Conservation (phyloP, 2,797 vertebrate species). For the Vespertilio murinus region DNA sequence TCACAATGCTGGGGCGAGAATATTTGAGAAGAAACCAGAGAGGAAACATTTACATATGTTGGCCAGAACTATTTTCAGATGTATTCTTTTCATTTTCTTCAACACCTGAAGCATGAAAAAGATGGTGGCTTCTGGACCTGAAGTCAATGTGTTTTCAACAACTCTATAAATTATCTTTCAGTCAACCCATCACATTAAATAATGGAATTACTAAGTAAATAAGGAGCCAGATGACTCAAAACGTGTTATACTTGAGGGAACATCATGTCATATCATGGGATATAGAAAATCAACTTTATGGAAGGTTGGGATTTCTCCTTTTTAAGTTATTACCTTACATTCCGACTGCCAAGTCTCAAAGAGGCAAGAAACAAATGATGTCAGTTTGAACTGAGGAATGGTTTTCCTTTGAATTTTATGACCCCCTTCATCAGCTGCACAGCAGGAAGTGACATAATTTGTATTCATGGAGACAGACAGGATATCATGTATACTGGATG, state of each 20-base stretch:
- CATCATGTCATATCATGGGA: not conserved
- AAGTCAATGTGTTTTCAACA: slow-evolving; percentile 10
- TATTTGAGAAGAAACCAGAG: not conserved
- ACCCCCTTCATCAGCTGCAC: slow-evolving; percentile 68
- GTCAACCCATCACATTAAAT: slow-evolving; percentile 16
- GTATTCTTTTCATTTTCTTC: not conserved
- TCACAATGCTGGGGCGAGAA: not conserved
- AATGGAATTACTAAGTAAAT: slow-evolving; percentile 27
- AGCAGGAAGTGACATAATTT: slow-evolving; percentile 81
- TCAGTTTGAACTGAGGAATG: slow-evolving; percentile 51
- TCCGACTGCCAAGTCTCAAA: slow-evolving; percentile 30
- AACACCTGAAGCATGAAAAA: slow-evolving; percentile 8
- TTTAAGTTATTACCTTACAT: slow-evolving; percentile 8
- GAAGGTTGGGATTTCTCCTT: not conserved
- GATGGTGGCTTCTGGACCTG: not conserved
- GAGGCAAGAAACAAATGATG: slow-evolving; percentile 45
- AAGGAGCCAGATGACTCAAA: slow-evolving; percentile 7
- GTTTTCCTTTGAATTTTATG: slow-evolving; percentile 77
- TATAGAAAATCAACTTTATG: not conserved
- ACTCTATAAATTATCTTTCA: slow-evolving; percentile 31
- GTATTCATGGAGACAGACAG: slow-evolving; percentile 69
- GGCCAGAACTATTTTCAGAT: not conserved
- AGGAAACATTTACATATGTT: not conserved
- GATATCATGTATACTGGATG: slow-evolving; percentile 70
- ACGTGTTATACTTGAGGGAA: not conserved